Conservation (phyloP, 2,888 invertebrate species). For the Horisme vitalbata region DNA sequence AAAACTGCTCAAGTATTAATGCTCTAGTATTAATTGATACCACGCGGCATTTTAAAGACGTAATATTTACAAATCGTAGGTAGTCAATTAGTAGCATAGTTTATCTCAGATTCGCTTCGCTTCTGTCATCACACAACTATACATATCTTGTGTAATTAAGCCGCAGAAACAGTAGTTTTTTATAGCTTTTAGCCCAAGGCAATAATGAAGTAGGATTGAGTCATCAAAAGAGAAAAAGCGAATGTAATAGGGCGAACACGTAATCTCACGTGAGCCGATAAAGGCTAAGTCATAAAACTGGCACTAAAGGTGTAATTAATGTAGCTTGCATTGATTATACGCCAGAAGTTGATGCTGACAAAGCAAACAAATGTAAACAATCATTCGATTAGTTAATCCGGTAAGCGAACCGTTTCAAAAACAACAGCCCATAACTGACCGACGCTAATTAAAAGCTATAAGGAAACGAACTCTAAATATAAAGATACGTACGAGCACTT, state of each 20-base stretch:
- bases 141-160: slow-evolving; percentile 38
- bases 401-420: slow-evolving; percentile 53
- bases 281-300: slow-evolving; percentile 67
- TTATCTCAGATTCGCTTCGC: slow-evolving; percentile 32
- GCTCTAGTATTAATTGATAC: slow-evolving; percentile 13
- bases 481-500: slow-evolving; percentile 34
- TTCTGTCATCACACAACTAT: slow-evolving; percentile 34
- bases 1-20: slow-evolving; percentile 15
- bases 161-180: slow-evolving; percentile 37
- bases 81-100: slow-evolving; percentile 28
- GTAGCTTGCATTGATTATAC: slow-evolving; percentile 70
- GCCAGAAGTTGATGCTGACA: slow-evolving; percentile 57
- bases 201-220: slow-evolving; percentile 55
- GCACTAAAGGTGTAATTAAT: slow-evolving; percentile 77
- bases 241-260: slow-evolving; percentile 65
- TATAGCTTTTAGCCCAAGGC: slow-evolving; percentile 36
- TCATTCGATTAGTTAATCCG: slow-evolving; percentile 71
- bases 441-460: slow-evolving; percentile 59
- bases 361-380: slow-evolving; percentile 67
- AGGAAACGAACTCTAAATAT: slow-evolving; percentile 40
- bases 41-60: slow-evolving; percentile 6
- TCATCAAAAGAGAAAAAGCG: slow-evolving; percentile 59
- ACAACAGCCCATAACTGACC: slow-evolving; percentile 47
- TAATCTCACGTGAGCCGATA: slow-evolving; percentile 71
- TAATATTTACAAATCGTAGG: slow-evolving; percentile 24